Conservation (phyloP, 1,140 invertebrate species). For the Contarinia nasturtii region DNA sequence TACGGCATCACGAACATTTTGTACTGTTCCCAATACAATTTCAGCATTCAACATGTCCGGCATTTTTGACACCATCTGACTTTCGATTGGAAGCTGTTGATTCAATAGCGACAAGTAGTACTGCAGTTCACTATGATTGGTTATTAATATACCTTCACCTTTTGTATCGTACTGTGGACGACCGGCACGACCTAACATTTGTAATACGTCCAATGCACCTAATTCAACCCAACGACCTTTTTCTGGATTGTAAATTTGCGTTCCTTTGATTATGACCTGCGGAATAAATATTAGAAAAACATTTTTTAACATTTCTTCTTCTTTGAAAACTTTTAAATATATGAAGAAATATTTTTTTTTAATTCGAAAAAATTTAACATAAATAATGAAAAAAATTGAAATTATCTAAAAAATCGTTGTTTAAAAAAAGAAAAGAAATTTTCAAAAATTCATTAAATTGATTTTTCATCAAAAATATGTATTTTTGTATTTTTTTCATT, state of each 20-base stretch:
- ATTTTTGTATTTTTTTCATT: too few relatives aligned
- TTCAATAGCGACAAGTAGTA: conserved; percentile 96
- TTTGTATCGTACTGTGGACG: conserved; percentile 97
- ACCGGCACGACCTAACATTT: conserved; percentile 95
- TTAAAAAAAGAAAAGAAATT: too few relatives aligned
- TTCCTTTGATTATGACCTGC: conserved; percentile 89
- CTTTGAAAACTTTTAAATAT: too few relatives aligned
- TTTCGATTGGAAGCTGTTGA: conserved; percentile 85
- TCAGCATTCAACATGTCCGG: conserved; percentile 97
- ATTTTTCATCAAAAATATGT: too few relatives aligned
- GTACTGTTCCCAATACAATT: conserved; percentile 89
- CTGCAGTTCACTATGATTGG: conserved; percentile 95
- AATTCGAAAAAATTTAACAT: too few relatives aligned
- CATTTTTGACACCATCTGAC: conserved; percentile 65
- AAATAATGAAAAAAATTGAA: too few relatives aligned
- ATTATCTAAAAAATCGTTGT: too few relatives aligned
- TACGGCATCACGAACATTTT: conserved; percentile 87
- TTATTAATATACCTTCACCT: conserved; percentile 97
- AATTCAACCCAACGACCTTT: conserved; percentile 97
- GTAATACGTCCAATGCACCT: conserved; percentile 89
- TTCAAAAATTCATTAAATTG: too few relatives aligned
- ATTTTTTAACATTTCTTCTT: too few relatives aligned
- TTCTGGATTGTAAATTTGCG: conserved; percentile 96
- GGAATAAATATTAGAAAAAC: too few relatives aligned
- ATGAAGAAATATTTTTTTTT: too few relatives aligned